phyloP scores from a whole-genome alignment of 2,888 invertebrate genomes.

The Atrina japonica region DNA sequence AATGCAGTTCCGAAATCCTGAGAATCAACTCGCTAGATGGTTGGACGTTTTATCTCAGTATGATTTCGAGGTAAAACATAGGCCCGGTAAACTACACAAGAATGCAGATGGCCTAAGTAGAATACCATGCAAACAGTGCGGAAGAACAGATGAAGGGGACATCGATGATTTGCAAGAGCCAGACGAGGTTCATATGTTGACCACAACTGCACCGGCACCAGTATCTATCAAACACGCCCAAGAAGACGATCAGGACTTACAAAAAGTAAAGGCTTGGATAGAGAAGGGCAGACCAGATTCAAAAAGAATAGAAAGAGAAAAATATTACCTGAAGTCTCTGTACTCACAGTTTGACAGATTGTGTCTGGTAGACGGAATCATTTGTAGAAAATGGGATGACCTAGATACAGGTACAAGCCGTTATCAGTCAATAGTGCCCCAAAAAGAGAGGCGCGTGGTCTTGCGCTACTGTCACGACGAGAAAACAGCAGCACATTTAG shows the following conservation, averaged over 20 bases:
- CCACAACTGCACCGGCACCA: no score
- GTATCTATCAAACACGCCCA: not conserved
- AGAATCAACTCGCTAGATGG: slow-evolving; percentile 20
- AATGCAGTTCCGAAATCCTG: slow-evolving; percentile 17
- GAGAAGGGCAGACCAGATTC: no score
- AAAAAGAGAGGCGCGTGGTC: no score
- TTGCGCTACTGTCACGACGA: slow-evolving; percentile 20
- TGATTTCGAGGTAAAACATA: slow-evolving; percentile 17
- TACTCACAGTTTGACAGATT: no score
- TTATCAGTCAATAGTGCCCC: no score
- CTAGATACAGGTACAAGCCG: not conserved
- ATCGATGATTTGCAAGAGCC: no score
- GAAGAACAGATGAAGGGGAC: no score
- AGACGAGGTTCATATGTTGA: no score
- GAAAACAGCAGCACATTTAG: slow-evolving; percentile 10
- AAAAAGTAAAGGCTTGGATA: not conserved
- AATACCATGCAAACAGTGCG: slow-evolving; percentile 22
- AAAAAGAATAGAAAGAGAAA: not conserved
- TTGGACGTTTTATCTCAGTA: not conserved
- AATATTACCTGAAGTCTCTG: no score
- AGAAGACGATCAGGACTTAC: not conserved
- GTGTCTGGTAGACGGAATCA: no score
- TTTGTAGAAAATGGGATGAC: no score
- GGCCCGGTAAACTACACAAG: slow-evolving; percentile 11
- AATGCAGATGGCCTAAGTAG: slow-evolving; percentile 22